A percentile compares a stretch with the other conserved stretches of the same genome.
Conservation (phyloP, 1,140 invertebrate species). For the Drosophila pectinifera region DNA sequence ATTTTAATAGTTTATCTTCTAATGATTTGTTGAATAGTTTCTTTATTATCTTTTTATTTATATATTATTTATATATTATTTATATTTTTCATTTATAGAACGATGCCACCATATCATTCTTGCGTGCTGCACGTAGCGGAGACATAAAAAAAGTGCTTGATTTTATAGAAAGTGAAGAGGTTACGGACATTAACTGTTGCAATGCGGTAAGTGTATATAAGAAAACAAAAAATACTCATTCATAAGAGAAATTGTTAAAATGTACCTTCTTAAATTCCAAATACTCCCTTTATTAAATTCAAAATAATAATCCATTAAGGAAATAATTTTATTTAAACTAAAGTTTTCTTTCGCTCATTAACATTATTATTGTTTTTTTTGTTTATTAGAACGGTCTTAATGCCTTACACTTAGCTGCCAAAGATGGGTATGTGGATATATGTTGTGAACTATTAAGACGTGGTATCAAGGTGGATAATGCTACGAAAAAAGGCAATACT, state of each 20-base stretch:
- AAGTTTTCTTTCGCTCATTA: not conserved
- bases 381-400: conserved; percentile 96
- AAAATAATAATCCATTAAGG: too few relatives aligned
- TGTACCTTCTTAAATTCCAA: not conserved
- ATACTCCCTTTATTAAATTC: too few relatives aligned
- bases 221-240: not conserved
- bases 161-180: conserved; percentile 94
- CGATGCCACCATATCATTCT: conserved; percentile 93
- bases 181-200: conserved; percentile 97
- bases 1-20: too few relatives aligned
- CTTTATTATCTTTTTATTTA: not conserved
- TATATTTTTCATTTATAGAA: conserved; percentile 86
- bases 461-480: conserved; percentile 97
- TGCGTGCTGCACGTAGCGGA: conserved; percentile 97
- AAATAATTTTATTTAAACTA: not conserved
- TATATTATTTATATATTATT: too few relatives aligned
- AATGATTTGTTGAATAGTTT: not conserved
- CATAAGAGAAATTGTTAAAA: not conserved
- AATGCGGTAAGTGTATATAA: conserved; percentile 93
- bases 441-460: conserved; percentile 95
- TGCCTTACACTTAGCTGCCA: conserved; percentile 98
- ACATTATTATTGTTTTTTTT: conserved; percentile 4
- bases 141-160: conserved; percentile 98
- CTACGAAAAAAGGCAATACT: conserved; percentile 99
- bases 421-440: conserved; percentile 98